A percentile compares a stretch with the other conserved stretches of the same genome.
Conservation (phyloP, 2,113 vertebrate genomes). For the Thalassarche chlororhynchos region DNA sequence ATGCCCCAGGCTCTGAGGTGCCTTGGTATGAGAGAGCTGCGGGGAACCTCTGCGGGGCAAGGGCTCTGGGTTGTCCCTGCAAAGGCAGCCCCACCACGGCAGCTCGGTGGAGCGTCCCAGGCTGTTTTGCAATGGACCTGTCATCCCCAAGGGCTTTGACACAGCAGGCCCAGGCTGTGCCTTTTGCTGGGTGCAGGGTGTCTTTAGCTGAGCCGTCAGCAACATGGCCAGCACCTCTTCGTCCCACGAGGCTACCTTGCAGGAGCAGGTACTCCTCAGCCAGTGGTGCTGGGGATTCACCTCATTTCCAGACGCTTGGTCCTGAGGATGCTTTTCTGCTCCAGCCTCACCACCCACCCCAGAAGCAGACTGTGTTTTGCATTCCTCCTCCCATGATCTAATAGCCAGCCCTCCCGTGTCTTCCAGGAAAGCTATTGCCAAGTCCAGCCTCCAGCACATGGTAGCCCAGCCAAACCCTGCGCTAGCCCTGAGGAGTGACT, state of each 20-base stretch:
- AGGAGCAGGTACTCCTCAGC: not conserved
- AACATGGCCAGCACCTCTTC: not conserved
- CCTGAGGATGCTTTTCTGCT: not conserved
- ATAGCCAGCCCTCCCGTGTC: not conserved
- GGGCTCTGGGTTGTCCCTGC: not conserved
- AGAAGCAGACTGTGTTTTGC: not conserved
- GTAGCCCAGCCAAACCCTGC: slow-evolving; percentile 79
- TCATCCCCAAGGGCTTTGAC: not conserved
- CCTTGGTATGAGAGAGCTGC: not conserved
- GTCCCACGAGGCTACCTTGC: not conserved
- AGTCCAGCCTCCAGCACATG: slow-evolving; percentile 89
- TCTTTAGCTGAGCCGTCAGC: not conserved
- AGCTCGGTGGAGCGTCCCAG: fast-evolving
- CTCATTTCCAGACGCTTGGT: not conserved
- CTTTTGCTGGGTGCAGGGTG: not conserved
- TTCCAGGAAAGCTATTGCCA: slow-evolving; percentile 94
- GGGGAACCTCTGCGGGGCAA: not conserved
- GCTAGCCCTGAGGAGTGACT: slow-evolving; percentile 74
- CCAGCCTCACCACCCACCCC: not conserved
- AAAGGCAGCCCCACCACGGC: not conserved
- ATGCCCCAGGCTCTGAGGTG: not conserved
- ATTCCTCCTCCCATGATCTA: not conserved
- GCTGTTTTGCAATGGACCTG: not conserved
- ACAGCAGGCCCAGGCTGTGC: not conserved
- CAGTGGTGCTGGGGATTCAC: not conserved